A percentile compares a stretch with the other conserved stretches of the same genome.
Evolutionary conservation across 2,888 invertebrate genomes (phyloP).

Genomic region (Malthinus flaveolus): DNA sequence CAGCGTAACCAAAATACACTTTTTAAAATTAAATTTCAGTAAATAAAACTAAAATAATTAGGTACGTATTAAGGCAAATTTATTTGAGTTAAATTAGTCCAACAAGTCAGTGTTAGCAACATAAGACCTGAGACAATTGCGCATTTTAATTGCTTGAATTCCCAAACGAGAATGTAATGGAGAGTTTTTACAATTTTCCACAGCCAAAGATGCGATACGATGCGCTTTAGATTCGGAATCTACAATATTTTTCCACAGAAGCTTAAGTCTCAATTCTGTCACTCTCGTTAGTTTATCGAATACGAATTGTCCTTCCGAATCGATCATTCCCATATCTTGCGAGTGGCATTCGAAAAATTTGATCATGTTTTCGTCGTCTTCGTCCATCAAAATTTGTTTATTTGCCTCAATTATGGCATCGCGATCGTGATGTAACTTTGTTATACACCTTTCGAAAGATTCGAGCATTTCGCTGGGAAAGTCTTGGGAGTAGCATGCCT

Average conservation of each 20-base stretch:
- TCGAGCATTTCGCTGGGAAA: too few relatives aligned
- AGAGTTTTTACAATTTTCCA: neutral
- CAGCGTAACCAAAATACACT: too few relatives aligned
- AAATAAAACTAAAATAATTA: too few relatives aligned
- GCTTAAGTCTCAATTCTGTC: neutral
- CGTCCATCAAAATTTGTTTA: neutral
- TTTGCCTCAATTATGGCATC: too few relatives aligned
- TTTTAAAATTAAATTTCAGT: too few relatives aligned
- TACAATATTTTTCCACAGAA: neutral
- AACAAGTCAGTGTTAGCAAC: neutral
- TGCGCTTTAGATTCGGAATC: neutral
- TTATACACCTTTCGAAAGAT: too few relatives aligned
- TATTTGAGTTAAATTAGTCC: too few relatives aligned
- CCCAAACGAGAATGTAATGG: neutral
- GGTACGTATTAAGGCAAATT: too few relatives aligned
- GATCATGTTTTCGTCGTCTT: neutral
- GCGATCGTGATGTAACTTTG: too few relatives aligned
- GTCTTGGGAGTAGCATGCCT: too few relatives aligned
- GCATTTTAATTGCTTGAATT: slow-evolving; percentile 2
- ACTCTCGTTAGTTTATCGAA: neutral
- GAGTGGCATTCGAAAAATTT: neutral
- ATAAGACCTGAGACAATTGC: neutral
- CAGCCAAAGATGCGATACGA: neutral
- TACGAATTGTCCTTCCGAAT: neutral
- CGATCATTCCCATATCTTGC: neutral